Evolutionary conservation across 2,888 invertebrate species (phyloP).

Genomic region (Drosophila suboccidentalis): DNA sequence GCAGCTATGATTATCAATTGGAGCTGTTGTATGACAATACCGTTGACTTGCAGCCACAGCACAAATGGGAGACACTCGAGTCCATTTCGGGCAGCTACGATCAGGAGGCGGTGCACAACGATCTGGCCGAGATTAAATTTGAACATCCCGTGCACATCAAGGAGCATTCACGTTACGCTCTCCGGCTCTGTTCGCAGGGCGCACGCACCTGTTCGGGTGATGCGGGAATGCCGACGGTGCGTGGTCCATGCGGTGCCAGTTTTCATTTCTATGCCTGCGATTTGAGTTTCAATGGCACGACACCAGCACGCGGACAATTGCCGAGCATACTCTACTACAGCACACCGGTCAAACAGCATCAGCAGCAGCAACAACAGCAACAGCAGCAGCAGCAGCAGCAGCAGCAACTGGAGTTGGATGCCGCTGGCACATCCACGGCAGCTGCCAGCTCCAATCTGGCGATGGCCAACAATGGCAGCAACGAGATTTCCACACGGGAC

Average conservation of each 20-base stretch:
- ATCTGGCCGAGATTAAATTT: slow-evolving; percentile 96
- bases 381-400: slow-evolving; percentile 25
- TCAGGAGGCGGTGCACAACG: slow-evolving; percentile 94
- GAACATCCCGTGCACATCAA: slow-evolving; percentile 94
- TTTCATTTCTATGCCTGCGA: slow-evolving; percentile 97
- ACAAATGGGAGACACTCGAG: slow-evolving; percentile 96
- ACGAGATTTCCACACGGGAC: slow-evolving; percentile 83
- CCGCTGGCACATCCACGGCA: slow-evolving; percentile 34
- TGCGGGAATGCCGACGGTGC: slow-evolving; percentile 94
- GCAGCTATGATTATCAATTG: slow-evolving; percentile 95
- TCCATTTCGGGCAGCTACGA: slow-evolving; percentile 93
- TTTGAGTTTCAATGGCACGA: slow-evolving; percentile 98
- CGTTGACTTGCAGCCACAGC: slow-evolving; percentile 86
- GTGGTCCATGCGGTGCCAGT: slow-evolving; percentile 96
- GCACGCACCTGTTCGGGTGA: slow-evolving; percentile 98
- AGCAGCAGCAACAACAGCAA: slow-evolving; percentile 38
- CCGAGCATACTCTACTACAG: slow-evolving; percentile 94
- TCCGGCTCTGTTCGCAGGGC: slow-evolving; percentile 95
- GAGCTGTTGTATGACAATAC: slow-evolving; percentile 93
- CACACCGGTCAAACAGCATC: slow-evolving; percentile 83
- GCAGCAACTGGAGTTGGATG: slow-evolving; percentile 21
- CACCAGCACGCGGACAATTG: slow-evolving; percentile 96
- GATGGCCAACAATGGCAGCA: not conserved
- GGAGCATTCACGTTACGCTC: slow-evolving; percentile 95
- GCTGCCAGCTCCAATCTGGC: slow-evolving; percentile 1